Evolutionary conservation across 2,888 invertebrate species (phyloP).

Genomic region (Agonopterix subpropinquella): DNA sequence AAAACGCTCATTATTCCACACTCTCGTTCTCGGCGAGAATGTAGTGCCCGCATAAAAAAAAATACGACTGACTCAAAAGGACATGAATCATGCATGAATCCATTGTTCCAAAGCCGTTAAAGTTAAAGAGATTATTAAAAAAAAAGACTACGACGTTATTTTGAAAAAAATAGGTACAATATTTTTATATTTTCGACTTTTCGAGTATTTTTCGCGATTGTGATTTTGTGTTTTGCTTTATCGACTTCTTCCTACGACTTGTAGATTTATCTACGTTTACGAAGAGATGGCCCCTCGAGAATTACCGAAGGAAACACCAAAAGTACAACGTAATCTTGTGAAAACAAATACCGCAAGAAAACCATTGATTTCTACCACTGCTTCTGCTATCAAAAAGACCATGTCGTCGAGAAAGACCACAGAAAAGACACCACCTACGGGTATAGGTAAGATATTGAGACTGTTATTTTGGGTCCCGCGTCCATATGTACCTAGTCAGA

Average conservation of each 20-base stretch:
- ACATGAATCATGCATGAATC: too few relatives aligned
- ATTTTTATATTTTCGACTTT: neutral
- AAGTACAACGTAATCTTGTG: constrained; percentile 33
- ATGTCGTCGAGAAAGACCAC: constrained; percentile 29
- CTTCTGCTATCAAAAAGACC: constrained; percentile 28
- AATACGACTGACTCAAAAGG: neutral
- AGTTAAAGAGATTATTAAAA: neutral
- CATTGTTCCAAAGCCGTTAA: neutral
- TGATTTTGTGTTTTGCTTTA: too few relatives aligned
- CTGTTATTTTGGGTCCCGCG: too few relatives aligned
- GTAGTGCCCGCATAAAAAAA: too few relatives aligned
- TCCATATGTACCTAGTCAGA: too few relatives aligned
- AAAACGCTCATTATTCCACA: too few relatives aligned
- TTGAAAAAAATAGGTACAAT: constrained; percentile 37
- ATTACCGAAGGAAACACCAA: constrained; percentile 38
- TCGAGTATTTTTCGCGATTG: neutral
- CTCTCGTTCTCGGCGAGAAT: too few relatives aligned
- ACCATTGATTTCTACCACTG: constrained; percentile 11
- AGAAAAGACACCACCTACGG: constrained; percentile 35
- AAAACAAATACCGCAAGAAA: constrained; percentile 32
- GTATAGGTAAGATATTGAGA: constrained; percentile 15
- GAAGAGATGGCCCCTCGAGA: constrained; percentile 51
- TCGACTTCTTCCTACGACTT: too few relatives aligned
- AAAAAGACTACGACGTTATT: constrained; percentile 19
- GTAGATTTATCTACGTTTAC: too few relatives aligned